Evolutionary conservation across 2,797 vertebrate species (phyloP).

Genomic region (Oryzias sinensis): DNA sequence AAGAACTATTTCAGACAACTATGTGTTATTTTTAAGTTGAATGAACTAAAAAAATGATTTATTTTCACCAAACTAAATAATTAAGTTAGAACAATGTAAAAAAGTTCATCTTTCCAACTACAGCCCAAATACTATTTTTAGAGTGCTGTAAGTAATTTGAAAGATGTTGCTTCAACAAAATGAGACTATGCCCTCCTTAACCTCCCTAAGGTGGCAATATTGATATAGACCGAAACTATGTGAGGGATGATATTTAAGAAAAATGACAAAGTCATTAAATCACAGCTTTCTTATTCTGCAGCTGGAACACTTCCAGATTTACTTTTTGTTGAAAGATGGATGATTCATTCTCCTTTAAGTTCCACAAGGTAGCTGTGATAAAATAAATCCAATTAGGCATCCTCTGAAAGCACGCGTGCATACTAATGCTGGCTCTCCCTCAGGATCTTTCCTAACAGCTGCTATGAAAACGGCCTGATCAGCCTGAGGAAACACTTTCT

Average conservation of each 20-base stretch:
- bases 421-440: slow-evolving; percentile 61
- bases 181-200: too few relatives aligned
- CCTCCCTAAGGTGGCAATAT: too few relatives aligned
- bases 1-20: too few relatives aligned
- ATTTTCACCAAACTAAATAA: too few relatives aligned
- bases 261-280: slow-evolving; percentile 21
- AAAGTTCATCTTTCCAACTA: too few relatives aligned
- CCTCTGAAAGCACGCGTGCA: slow-evolving; percentile 50
- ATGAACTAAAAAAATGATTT: too few relatives aligned
- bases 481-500: slow-evolving; percentile 41
- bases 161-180: too few relatives aligned
- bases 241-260: slow-evolving; percentile 12
- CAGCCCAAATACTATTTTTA: too few relatives aligned
- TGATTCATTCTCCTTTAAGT: slow-evolving; percentile 53
- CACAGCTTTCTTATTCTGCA: slow-evolving; percentile 11
- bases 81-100: too few relatives aligned
- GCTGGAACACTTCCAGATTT: slow-evolving; percentile 42
- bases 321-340: slow-evolving; percentile 36
- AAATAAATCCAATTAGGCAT: slow-evolving; percentile 68
- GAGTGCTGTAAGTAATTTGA: too few relatives aligned
- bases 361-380: slow-evolving; percentile 53
- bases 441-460: slow-evolving; percentile 47
- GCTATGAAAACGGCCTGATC: slow-evolving; percentile 52
- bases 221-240: slow-evolving; percentile 5
- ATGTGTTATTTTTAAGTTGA: too few relatives aligned